These are phyloP conservation scores for Thermophis baileyi DNA, from an alignment of 2,113 vertebrate genomes.

Conservation along the genomic window DNA sequence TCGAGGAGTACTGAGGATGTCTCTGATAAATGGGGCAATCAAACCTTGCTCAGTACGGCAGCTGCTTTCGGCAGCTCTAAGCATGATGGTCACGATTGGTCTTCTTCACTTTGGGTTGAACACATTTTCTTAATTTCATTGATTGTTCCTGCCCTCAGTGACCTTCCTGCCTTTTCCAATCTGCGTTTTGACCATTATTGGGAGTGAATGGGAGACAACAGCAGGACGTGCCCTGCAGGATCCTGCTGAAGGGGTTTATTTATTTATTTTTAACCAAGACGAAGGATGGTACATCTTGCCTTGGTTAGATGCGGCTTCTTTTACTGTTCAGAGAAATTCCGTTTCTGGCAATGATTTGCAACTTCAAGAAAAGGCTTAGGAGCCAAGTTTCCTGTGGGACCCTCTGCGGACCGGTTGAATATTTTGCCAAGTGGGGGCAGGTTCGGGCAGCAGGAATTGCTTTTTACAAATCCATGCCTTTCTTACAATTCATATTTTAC, in stretches of 20 bases:
- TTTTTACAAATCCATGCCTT: conserved; percentile 29
- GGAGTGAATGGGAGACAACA: neutral
- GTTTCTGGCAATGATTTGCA: conserved; percentile 41
- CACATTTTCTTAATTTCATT: conserved; percentile 11
- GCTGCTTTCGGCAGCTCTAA: neutral
- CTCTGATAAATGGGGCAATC: neutral
- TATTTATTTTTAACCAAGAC: neutral
- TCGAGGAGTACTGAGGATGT: neutral
- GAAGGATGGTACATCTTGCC: neutral
- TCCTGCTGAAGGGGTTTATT: neutral
- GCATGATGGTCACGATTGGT: neutral
- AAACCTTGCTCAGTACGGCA: neutral
- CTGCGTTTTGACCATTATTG: neutral
- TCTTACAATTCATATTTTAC: conserved; percentile 35
- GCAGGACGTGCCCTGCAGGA: neutral
- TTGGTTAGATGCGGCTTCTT: neutral
- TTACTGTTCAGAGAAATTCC: conserved; percentile 5
- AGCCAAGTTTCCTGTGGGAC: conserved; percentile 42
- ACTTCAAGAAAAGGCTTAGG: neutral
- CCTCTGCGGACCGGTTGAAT: conserved; percentile 14
- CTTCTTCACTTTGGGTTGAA: neutral
- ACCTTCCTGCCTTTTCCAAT: neutral
- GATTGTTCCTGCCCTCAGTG: neutral
- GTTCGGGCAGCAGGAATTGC: neutral
- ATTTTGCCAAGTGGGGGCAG: neutral